Conservation (phyloP, 2,888 invertebrate species). For the Lochmaea crataegi region DNA sequence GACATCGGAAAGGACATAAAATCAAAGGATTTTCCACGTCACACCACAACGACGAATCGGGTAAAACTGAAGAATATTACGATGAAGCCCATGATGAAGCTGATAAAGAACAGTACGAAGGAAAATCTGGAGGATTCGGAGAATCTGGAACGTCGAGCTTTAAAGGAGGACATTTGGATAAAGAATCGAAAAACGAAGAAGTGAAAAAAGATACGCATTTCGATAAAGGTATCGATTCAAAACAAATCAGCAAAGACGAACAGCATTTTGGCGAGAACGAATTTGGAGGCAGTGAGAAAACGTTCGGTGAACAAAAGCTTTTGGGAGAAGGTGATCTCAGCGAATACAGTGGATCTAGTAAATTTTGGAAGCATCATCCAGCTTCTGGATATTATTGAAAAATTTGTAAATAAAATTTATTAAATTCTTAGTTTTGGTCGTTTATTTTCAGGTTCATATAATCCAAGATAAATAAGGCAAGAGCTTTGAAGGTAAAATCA, state of each 20-base stretch:
- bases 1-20: constrained; percentile 73
- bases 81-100: constrained; percentile 75
- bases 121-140: constrained; percentile 70
- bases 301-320: constrained; percentile 70
- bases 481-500: too few relatives aligned
- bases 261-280: constrained; percentile 71
- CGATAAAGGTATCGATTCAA: constrained; percentile 67
- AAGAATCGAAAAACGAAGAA: constrained; percentile 68
- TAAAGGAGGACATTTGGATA: constrained; percentile 72
- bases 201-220: constrained; percentile 71
- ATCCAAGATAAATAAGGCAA: too few relatives aligned
- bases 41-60: constrained; percentile 75
- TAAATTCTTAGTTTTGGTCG: too few relatives aligned
- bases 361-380: constrained; percentile 69
- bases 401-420: constrained; percentile 3
- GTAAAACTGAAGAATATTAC: constrained; percentile 74
- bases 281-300: constrained; percentile 69
- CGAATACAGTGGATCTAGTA: constrained; percentile 71
- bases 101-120: constrained; percentile 69
- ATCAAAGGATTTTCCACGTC: constrained; percentile 75
- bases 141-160: constrained; percentile 70
- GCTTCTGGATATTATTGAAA: constrained; percentile 55
- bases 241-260: constrained; percentile 67
- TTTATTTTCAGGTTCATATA: too few relatives aligned
- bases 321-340: constrained; percentile 70